Evolutionary conservation across 2,888 invertebrate genomes (phyloP).

Genomic region (Dimorphilus gyrociliatus): DNA sequence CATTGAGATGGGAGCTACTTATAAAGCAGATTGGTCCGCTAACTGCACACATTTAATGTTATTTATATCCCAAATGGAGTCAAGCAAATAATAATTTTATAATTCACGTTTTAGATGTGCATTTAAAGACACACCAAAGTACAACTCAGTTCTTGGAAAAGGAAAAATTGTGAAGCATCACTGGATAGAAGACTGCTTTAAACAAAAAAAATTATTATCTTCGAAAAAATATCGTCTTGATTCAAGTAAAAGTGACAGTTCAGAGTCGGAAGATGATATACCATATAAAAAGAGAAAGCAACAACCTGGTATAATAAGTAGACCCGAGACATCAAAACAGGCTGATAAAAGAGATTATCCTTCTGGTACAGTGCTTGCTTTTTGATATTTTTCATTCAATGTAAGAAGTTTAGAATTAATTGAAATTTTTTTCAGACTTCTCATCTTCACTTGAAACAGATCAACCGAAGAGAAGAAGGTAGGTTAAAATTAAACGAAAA

Average conservation of each 20-base stretch:
- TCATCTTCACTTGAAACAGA: too few relatives aligned
- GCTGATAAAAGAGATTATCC: too few relatives aligned
- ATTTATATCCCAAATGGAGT: too few relatives aligned
- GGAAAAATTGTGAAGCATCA: slow-evolving; percentile 50
- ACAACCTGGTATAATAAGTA: too few relatives aligned
- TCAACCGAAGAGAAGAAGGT: too few relatives aligned
- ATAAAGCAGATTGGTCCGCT: slow-evolving; percentile 55
- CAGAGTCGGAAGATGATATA: not conserved
- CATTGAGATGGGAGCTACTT: slow-evolving; percentile 59
- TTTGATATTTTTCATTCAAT: too few relatives aligned
- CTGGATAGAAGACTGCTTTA: slow-evolving; percentile 57
- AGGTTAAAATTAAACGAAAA: too few relatives aligned
- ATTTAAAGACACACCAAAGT: slow-evolving; percentile 72
- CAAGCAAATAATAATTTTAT: slow-evolving; percentile 1
- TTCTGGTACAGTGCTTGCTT: too few relatives aligned
- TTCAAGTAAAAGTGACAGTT: not conserved
- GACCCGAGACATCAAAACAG: too few relatives aligned
- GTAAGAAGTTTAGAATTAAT: too few relatives aligned
- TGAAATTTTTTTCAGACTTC: too few relatives aligned
- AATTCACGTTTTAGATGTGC: slow-evolving; percentile 53
- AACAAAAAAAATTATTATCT: slow-evolving; percentile 46
- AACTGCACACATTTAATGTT: slow-evolving; percentile 70
- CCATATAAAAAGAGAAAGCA: too few relatives aligned
- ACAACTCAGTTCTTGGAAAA: slow-evolving; percentile 47
- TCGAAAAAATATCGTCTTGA: slow-evolving; percentile 42